These are phyloP conservation scores for Pterostichus niger DNA, from an alignment of 2,888 invertebrate genomes.

Conservation along the genomic window DNA sequence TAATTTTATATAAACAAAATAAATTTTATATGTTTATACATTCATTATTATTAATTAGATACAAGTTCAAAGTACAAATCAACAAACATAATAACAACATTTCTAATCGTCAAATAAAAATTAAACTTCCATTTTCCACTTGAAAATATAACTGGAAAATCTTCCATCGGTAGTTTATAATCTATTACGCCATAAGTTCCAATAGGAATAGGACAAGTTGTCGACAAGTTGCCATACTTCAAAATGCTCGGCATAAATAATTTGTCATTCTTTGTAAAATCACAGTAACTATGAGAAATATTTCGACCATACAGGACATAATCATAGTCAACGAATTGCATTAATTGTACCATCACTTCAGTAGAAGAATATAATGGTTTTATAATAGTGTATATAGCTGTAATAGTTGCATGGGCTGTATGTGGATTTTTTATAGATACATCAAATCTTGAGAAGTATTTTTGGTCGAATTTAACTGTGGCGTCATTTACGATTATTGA, in stretches of 20 bases:
- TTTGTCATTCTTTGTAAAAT: slow-evolving; percentile 8
- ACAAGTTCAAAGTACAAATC: neutral
- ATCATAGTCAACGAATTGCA: neutral
- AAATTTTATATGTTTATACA: no score
- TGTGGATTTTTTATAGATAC: neutral
- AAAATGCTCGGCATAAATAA: neutral
- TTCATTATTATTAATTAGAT: neutral
- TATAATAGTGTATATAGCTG: neutral
- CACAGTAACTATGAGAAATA: slow-evolving; percentile 11
- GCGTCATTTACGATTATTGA: neutral
- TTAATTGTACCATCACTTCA: slow-evolving; percentile 16
- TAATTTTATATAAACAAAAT: no score
- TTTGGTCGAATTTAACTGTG: neutral
- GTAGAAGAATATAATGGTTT: neutral
- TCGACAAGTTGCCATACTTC: neutral
- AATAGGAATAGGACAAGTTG: neutral
- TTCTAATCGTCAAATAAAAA: neutral
- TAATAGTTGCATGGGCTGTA: neutral
- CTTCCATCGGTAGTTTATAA: neutral
- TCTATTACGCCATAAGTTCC: neutral
- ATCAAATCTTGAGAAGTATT: neutral
- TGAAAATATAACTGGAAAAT: neutral
- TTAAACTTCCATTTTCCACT: slow-evolving; percentile 15
- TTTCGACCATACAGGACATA: slow-evolving; percentile 9
- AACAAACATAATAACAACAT: neutral